Base-by-base conservation (phyloP, 2,113 vertebrate genomes). In the Triplophysa tibetana region DNA sequence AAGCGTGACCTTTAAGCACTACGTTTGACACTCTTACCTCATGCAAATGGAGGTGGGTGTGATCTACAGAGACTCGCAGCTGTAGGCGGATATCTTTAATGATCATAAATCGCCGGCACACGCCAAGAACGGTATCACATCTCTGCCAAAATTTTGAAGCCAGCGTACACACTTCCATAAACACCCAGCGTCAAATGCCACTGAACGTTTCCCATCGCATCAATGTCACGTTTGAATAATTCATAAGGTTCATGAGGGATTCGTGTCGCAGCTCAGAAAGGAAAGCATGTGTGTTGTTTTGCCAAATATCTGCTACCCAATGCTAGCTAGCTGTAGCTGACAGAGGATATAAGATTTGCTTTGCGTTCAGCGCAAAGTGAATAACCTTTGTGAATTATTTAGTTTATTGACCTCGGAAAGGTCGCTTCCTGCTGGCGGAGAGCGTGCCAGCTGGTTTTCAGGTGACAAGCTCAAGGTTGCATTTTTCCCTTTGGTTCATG, bases 331-430 rank as follows among this genome's bases (percentile, higher is more conserved):
- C 80, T 38, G 1, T 38, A 62, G 85, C 84, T 33, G 87, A 85
- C 86, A 79, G 70, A 85, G 88, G 89, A 85, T 91, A 89, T 85
- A 89, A 89, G 85, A 90, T 91, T 89, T 88, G 85, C 45, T 74
- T 38, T 74, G 38, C 56, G 23, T 92, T 92, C 86, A 89, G 89
- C 81, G 87, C 87, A 91, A 91, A 92, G 87, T 78, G 60, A 86
- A 87, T 90, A 91, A 93, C 93, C 91, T 93, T 92, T 93, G 92
- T 93, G 92, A 93, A 93, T 93, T 92, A 93, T 93, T 93, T 93
- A 94, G 93, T 93, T 91, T 93, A 92, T 93, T 94, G 92, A 93
- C 93, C 92, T 94, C 92, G 90, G 89, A 91, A 93, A 93, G 92
- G 93, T 93, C 84, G 88, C 92, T 93, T 92, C 91, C 91, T 90